Evolutionary conservation across 2,888 invertebrate species (phyloP).

Genomic region (Chelonus formosanus): DNA sequence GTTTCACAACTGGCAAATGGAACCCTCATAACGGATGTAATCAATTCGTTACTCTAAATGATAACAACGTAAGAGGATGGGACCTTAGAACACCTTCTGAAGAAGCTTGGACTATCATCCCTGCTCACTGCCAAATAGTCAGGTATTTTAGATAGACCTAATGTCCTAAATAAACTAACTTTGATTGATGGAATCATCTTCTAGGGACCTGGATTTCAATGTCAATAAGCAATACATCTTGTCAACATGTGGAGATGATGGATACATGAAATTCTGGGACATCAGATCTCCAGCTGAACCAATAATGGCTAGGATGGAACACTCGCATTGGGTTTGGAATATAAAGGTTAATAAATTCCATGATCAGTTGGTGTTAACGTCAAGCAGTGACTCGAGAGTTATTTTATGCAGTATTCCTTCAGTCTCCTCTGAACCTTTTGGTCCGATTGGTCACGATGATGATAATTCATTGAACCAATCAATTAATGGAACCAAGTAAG

Average conservation of each 20-base stretch:
- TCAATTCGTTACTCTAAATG: slow-evolving; percentile 87
- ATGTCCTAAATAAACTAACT: not conserved
- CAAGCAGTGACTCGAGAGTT: slow-evolving; percentile 94
- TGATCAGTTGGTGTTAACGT: slow-evolving; percentile 92
- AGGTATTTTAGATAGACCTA: slow-evolving; percentile 53
- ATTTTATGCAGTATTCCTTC: slow-evolving; percentile 87
- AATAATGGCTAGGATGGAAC: slow-evolving; percentile 81
- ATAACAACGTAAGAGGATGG: slow-evolving; percentile 85
- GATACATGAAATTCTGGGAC: slow-evolving; percentile 96
- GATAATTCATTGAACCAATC: slow-evolving; percentile 66
- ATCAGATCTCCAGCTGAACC: slow-evolving; percentile 82
- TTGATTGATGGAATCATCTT: slow-evolving; percentile 26
- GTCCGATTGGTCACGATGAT: slow-evolving; percentile 58
- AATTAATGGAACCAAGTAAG: slow-evolving; percentile 66
- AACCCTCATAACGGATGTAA: slow-evolving; percentile 91
- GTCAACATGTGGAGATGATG: slow-evolving; percentile 96
- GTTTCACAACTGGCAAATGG: slow-evolving; percentile 90
- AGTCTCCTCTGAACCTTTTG: slow-evolving; percentile 83
- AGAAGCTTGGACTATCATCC: slow-evolving; percentile 84
- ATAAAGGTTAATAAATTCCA: slow-evolving; percentile 96
- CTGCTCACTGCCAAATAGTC: slow-evolving; percentile 88
- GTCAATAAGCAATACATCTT: slow-evolving; percentile 96
- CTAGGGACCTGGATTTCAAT: slow-evolving; percentile 92
- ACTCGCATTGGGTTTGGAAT: slow-evolving; percentile 94
- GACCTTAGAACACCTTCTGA: slow-evolving; percentile 81